Evolutionary conservation across 2,888 invertebrate species (phyloP), one percentile per base, ranked within the genome.

Genomic region (Cantharis flavilabris): DNA sequence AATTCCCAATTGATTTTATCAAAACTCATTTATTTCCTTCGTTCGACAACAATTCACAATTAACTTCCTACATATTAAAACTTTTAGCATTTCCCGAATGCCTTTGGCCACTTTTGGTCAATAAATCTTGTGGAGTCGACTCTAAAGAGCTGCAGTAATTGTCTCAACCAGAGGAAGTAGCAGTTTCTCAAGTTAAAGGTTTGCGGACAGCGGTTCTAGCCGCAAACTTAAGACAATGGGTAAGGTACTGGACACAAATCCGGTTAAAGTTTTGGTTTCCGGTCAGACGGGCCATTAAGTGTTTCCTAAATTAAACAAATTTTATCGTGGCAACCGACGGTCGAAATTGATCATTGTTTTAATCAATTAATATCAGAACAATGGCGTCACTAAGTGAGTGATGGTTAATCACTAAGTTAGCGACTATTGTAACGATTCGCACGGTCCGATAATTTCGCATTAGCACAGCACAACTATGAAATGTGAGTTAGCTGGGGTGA

Each of bases 1-100:
- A 85, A 83, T 82, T 82, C 83, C 82, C 84, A 83, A 84, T 86
- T 84, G 85, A 85, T 84, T 86, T 82, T 82, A 83, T 84, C 82
- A 67, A 67, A 67, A 67, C 80, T 82, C 80, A 79, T 82, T 83
- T 80, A 83, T 72, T 72, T 33, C 18, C 33, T 28, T 70, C 65
- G 20, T 64, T 67, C 20, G 13, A 67, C 65, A 67, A 20, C 20
- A 70, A 70, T 70, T 28, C 33, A 33, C 16, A 71, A 62, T 18
- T 16, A 71, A 33, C 14, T 16, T 62, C 71, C 16, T 18, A 62
- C 23, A 18, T 28, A 64, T 74, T 63, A 63, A 70, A 70, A 70
- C 64, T 70, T 70, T 70, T 70, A 70, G 28, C 28, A 33, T 70
- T 69, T 62, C 69, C 75, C 16, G 62, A 13, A 64, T 16, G 20